These are phyloP conservation scores for Agrotis exclamationis DNA, from an alignment of 2,888 invertebrate species.

Conservation along the genomic window DNA sequence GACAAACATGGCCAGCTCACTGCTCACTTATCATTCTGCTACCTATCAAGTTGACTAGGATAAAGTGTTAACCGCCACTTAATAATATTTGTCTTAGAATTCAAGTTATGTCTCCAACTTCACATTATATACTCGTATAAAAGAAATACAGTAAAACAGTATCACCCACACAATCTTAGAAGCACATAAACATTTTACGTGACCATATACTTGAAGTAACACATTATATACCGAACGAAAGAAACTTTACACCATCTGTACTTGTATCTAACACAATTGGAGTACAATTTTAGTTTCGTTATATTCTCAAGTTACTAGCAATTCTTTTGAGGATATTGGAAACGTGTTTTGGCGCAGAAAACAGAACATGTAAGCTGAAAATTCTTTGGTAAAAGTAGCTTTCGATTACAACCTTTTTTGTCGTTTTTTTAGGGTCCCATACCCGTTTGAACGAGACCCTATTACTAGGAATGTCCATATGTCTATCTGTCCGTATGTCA, in stretches of 20 bases:
- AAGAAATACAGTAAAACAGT: slow-evolving; percentile 2
- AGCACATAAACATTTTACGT: slow-evolving; percentile 38
- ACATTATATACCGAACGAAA: slow-evolving; percentile 15
- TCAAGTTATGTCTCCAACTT: background rate
- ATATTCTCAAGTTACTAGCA: slow-evolving; percentile 28
- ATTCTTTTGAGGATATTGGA: slow-evolving; percentile 47
- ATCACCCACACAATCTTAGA: slow-evolving; percentile 14
- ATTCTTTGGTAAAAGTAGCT: slow-evolving; percentile 8
- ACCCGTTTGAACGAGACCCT: no score
- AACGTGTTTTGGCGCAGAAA: slow-evolving; percentile 41
- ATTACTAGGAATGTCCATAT: no score
- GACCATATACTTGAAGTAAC: slow-evolving; percentile 31
- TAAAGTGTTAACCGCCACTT: no score
- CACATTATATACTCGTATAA: no score
- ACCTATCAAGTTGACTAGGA: no score
- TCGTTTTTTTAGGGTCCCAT: background rate
- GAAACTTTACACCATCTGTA: slow-evolving; percentile 26
- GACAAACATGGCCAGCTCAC: no score
- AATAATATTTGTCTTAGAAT: no score
- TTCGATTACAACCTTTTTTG: background rate
- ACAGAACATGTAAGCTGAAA: background rate
- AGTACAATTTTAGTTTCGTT: slow-evolving; percentile 31
- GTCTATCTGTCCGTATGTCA: no score
- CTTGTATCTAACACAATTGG: slow-evolving; percentile 18
- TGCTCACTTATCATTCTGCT: no score